phyloP scores from a whole-genome alignment of 1,140 invertebrate genomes.

The Trichonephila clavipes region DNA sequence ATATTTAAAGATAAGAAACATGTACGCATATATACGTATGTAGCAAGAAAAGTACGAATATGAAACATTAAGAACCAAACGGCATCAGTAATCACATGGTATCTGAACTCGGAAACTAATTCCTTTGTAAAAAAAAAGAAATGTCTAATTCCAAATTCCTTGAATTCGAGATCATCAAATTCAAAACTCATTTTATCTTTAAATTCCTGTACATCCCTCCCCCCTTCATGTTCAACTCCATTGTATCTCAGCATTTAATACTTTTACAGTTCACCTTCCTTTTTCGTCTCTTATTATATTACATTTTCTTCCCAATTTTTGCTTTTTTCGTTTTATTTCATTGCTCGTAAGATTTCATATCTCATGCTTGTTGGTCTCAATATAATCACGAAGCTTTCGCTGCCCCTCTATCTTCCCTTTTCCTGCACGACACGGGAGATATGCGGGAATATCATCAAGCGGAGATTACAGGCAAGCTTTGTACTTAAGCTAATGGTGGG shows the following conservation, averaged over 20 bases:
- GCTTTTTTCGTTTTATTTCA: slow-evolving; percentile 39
- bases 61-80: background rate
- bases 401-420: slow-evolving; percentile 11
- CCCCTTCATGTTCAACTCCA: background rate
- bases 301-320: slow-evolving; percentile 34
- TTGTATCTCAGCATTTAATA: slow-evolving; percentile 29
- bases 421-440: slow-evolving; percentile 15
- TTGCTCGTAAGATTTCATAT: slow-evolving; percentile 61
- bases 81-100: background rate
- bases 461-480: slow-evolving; percentile 53
- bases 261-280: slow-evolving; percentile 11
- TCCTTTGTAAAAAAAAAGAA: background rate
- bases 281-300: slow-evolving; percentile 33
- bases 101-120: background rate
- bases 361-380: slow-evolving; percentile 61
- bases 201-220: background rate
- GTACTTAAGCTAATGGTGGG: slow-evolving; percentile 66
- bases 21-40: too few relatives aligned
- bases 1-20: too few relatives aligned
- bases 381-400: slow-evolving; percentile 51
- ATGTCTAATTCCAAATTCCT: background rate
- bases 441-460: slow-evolving; percentile 53
- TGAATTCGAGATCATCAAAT: slow-evolving; percentile 30
- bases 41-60: background rate
- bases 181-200: slow-evolving; percentile 43